phyloP scores from a whole-genome alignment of 2,888 invertebrate genomes.

The Hymenopus coronatus region DNA sequence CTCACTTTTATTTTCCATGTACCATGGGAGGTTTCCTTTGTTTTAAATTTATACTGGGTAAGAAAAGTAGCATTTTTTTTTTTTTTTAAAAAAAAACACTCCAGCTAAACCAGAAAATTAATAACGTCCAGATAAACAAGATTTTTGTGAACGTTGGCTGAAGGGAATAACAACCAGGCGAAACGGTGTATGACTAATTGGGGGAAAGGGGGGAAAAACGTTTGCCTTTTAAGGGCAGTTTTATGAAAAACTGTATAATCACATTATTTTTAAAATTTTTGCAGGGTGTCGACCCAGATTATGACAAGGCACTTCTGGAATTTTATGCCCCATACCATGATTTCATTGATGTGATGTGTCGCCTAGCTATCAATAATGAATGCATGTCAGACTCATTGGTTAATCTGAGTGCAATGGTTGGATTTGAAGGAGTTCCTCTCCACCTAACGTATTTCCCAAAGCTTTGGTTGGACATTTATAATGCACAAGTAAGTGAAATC shows the following conservation, averaged over 20 bases:
- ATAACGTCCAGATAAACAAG: too few relatives aligned
- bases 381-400: constrained; percentile 83
- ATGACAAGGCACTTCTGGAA: constrained; percentile 70
- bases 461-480: constrained; percentile 86
- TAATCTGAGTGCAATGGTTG: constrained; percentile 83
- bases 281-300: constrained; percentile 71
- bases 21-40: too few relatives aligned
- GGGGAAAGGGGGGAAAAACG: not conserved
- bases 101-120: too few relatives aligned
- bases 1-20: too few relatives aligned
- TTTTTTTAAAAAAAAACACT: too few relatives aligned
- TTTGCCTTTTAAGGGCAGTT: too few relatives aligned
- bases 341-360: constrained; percentile 81
- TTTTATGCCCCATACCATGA: constrained; percentile 87
- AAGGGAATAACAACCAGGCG: too few relatives aligned
- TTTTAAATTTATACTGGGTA: too few relatives aligned
- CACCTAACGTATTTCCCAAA: constrained; percentile 87
- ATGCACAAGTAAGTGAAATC: constrained; percentile 57
- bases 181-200: too few relatives aligned
- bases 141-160: too few relatives aligned
- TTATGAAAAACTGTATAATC: not conserved
- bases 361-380: constrained; percentile 85
- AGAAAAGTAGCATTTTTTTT: too few relatives aligned
- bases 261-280: constrained; percentile 36
- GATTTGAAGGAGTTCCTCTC: constrained; percentile 84